Percentiles rank a stretch among this genome's conserved stretches.
Evolutionary conservation across 2,888 invertebrate species (phyloP).

Genomic region (Nomada ferruginata): DNA sequence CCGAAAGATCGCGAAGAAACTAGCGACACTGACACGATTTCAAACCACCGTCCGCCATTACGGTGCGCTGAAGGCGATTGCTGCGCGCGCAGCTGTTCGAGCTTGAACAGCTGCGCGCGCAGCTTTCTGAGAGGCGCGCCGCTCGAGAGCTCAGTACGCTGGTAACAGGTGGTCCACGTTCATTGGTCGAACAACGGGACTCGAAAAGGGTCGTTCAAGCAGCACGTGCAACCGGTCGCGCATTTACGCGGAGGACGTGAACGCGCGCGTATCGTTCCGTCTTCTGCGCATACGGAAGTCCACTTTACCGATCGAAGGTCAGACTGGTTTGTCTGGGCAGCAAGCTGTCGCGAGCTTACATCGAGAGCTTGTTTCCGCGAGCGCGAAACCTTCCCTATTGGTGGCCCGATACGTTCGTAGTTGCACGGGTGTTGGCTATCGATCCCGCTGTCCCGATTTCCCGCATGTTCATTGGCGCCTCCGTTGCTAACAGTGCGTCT

Average conservation of each 20-base stretch:
- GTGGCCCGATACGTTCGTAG: conserved; percentile 39
- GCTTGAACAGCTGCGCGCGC: background rate
- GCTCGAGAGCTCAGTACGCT: conserved; percentile 65
- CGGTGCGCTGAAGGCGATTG: too few relatives aligned
- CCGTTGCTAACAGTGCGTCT: conserved; percentile 58
- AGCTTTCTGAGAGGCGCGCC: background rate
- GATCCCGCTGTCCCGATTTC: conserved; percentile 69
- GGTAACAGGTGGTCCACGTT: conserved; percentile 83
- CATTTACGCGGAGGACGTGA: conserved; percentile 73
- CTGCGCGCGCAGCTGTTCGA: too few relatives aligned
- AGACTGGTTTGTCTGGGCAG: background rate
- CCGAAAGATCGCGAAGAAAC: background rate
- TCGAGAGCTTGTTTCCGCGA: conserved; percentile 24
- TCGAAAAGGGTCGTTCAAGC: conserved; percentile 38
- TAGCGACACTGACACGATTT: background rate
- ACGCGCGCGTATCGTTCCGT: conserved; percentile 58
- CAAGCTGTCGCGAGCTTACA: conserved; percentile 14
- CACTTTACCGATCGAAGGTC: conserved; percentile 62
- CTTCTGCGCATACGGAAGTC: conserved; percentile 12
- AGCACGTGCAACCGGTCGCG: conserved; percentile 62
- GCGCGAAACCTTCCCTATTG: conserved; percentile 43
- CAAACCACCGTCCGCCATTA: conserved; percentile 12
- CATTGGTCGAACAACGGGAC: conserved; percentile 77
- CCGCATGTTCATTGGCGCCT: conserved; percentile 64
- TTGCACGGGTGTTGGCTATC: conserved; percentile 73